These are phyloP conservation scores for Lanius ludovicianus DNA, from an alignment of 2,113 vertebrate species.

Conservation along the genomic window DNA sequence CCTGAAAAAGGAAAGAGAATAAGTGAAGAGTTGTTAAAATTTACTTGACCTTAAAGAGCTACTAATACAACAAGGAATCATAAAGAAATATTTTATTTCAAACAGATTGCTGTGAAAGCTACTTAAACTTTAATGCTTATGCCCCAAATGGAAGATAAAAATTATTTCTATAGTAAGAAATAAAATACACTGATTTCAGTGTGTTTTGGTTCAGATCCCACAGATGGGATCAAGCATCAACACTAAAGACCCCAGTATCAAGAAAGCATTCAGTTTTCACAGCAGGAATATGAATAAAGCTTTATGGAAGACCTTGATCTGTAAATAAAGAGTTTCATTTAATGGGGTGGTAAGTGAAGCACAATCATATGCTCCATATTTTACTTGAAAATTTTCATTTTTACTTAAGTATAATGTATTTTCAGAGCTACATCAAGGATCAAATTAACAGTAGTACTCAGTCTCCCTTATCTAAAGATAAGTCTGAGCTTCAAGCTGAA, in stretches of 20 bases:
- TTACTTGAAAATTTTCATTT: background rate
- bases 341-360: background rate
- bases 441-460: background rate
- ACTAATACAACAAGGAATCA: background rate
- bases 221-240: background rate
- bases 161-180: background rate
- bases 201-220: background rate
- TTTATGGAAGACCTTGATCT: background rate
- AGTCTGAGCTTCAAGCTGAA: background rate
- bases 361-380: background rate
- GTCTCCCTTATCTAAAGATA: background rate
- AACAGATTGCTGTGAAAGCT: background rate
- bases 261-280: background rate
- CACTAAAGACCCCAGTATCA: background rate
- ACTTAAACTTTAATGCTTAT: background rate
- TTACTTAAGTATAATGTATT: background rate
- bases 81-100: background rate
- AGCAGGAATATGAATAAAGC: background rate
- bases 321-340: background rate
- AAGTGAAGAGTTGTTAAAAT: background rate
- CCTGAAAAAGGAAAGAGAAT: constrained; percentile 63
- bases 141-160: background rate
- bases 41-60: background rate
- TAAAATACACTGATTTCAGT: background rate
- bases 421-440: background rate